Percentiles rank a stretch among this genome's conserved stretches.
Conservation (phyloP, 23 tunicate genomes). For the Corella eumyota region DNA sequence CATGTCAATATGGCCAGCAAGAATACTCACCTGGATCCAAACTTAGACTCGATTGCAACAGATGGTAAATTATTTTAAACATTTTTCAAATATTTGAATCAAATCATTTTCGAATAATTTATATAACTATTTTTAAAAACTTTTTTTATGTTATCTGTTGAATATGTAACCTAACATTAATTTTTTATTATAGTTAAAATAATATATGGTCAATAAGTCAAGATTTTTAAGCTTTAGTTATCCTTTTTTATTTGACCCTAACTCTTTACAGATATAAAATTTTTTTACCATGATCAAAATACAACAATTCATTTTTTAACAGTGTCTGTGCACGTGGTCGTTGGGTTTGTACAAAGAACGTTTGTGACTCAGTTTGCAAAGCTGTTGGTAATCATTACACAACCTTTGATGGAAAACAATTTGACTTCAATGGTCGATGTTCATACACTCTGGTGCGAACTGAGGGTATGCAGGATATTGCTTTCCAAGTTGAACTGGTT, state of each 20-base stretch:
- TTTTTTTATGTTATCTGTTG: neutral
- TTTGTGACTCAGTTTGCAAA: conserved; percentile 92
- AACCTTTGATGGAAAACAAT: conserved; percentile 82
- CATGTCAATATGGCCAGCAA: conserved; percentile 81
- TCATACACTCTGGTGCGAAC: conserved; percentile 61
- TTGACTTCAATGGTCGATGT: conserved; percentile 81
- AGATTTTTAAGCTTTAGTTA: no score
- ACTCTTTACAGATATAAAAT: neutral
- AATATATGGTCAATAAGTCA: no score
- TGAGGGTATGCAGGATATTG: conserved; percentile 91
- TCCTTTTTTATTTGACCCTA: no score
- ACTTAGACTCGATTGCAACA: conserved; percentile 81
- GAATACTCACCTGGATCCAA: conserved; percentile 90
- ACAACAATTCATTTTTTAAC: neutral
- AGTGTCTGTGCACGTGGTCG: conserved; percentile 92
- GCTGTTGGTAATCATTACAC: conserved; percentile 87
- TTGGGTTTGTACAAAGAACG: conserved; percentile 91
- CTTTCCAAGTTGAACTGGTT: conserved; percentile 81
- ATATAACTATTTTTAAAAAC: neutral
- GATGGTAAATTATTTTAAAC: conserved; percentile 42
- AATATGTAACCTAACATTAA: no score
- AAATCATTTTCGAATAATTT: neutral
- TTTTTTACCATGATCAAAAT: neutral
- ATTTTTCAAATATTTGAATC: neutral
- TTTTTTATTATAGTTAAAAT: no score